phyloP scores from a whole-genome alignment of 1,140 invertebrate species.

The Physella acuta region DNA sequence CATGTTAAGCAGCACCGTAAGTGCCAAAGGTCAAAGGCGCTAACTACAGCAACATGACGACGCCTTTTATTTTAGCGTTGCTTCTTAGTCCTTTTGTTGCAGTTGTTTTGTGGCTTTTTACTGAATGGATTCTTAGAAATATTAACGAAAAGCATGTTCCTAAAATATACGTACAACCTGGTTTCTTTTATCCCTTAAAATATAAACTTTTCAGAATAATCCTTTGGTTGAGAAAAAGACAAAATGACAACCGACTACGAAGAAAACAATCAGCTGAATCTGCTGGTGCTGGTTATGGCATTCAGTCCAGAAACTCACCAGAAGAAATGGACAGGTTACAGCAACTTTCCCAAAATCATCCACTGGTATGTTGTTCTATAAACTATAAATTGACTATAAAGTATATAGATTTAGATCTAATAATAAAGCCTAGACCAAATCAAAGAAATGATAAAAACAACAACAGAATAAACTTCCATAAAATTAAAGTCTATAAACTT shows the following conservation, averaged over 20 bases:
- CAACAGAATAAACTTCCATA: too few relatives aligned
- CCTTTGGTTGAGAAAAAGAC: slow-evolving; percentile 64
- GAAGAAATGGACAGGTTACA: slow-evolving; percentile 67
- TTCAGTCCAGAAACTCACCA: slow-evolving; percentile 58
- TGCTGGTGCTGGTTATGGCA: slow-evolving; percentile 58
- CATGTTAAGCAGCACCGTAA: too few relatives aligned
- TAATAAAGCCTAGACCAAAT: too few relatives aligned
- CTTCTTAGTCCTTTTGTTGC: not conserved
- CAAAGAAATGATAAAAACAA: too few relatives aligned
- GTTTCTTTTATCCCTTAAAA: slow-evolving; percentile 69
- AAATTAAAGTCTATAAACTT: too few relatives aligned
- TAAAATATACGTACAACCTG: slow-evolving; percentile 64
- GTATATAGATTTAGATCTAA: too few relatives aligned
- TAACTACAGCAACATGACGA: not conserved
- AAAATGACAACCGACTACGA: slow-evolving; percentile 32
- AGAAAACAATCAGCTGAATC: slow-evolving; percentile 30
- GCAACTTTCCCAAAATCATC: slow-evolving; percentile 64
- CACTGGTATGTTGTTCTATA: slow-evolving; percentile 41
- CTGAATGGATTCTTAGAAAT: not conserved
- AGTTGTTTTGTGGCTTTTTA: not conserved
- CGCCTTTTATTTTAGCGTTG: not conserved
- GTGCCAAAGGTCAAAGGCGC: not conserved
- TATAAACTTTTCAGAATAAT: slow-evolving; percentile 64
- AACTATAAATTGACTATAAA: too few relatives aligned
- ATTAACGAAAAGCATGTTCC: not conserved